These are phyloP conservation scores for Synergus gifuensis DNA, from an alignment of 2,888 invertebrate species.

Conservation along the genomic window DNA sequence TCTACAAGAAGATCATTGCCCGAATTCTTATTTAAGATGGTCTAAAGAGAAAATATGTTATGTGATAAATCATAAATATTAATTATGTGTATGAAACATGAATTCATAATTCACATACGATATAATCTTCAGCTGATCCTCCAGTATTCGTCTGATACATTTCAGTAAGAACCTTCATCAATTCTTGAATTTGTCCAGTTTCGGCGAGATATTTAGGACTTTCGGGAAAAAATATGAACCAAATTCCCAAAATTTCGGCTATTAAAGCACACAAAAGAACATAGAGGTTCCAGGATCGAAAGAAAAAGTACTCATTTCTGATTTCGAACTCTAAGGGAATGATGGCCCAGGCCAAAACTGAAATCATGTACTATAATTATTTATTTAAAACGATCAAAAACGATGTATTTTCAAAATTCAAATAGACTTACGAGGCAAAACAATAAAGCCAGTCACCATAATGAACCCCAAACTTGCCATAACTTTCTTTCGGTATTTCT, in stretches of 20 bases:
- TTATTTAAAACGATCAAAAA: neutral
- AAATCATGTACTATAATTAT: neutral
- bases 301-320: slow-evolving; percentile 81
- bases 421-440: slow-evolving; percentile 82
- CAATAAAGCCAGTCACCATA: slow-evolving; percentile 87
- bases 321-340: slow-evolving; percentile 84
- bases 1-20: too few species aligned
- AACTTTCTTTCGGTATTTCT: slow-evolving; percentile 86
- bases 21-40: too few species aligned
- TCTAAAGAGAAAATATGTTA: too few species aligned
- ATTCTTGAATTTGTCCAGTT: slow-evolving; percentile 86
- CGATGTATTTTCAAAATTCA: slow-evolving; percentile 12
- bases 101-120: slow-evolving; percentile 59
- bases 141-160: slow-evolving; percentile 87
- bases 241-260: slow-evolving; percentile 82
- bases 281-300: slow-evolving; percentile 89
- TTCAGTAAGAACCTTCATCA: slow-evolving; percentile 82
- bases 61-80: too few species aligned
- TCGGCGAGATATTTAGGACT: slow-evolving; percentile 90
- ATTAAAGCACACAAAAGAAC: slow-evolving; percentile 86
- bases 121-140: slow-evolving; percentile 64
- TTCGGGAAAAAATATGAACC: slow-evolving; percentile 86
- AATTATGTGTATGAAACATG: too few species aligned
- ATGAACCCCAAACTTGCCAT: slow-evolving; percentile 91
- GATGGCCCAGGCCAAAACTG: slow-evolving; percentile 88